phyloP scores from a whole-genome alignment of 2,797 vertebrate species.

The Aplochiton taeniatus region DNA sequence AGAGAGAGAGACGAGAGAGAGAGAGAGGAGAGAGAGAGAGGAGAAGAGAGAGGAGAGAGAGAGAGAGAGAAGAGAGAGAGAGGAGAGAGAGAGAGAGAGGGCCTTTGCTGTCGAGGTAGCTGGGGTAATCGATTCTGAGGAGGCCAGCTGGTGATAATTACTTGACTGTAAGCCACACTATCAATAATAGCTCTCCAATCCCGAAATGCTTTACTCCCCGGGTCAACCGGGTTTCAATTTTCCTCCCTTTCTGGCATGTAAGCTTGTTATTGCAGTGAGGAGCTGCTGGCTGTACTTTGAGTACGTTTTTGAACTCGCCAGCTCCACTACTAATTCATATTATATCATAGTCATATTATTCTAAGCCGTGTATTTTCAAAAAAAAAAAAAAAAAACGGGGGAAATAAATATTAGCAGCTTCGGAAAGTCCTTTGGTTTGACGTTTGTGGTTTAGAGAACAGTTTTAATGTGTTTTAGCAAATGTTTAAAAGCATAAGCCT shows the following conservation, averaged over 20 bases:
- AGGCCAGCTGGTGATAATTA: constrained; percentile 62
- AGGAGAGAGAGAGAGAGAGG: constrained; percentile 40
- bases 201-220: constrained; percentile 27
- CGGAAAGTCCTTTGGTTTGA: too few relatives aligned
- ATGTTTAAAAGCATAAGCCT: too few relatives aligned
- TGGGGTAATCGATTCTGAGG: constrained; percentile 62
- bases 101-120: constrained; percentile 70
- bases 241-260: constrained; percentile 8
- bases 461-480: too few relatives aligned
- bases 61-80: constrained; percentile 37
- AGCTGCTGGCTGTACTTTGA: not conserved
- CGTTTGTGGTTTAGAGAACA: too few relatives aligned
- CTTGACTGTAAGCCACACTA: constrained; percentile 56
- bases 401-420: too few relatives aligned
- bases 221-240: constrained; percentile 29
- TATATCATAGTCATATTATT: too few relatives aligned
- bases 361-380: too few relatives aligned
- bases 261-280: not conserved
- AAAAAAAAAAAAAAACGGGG: too few relatives aligned
- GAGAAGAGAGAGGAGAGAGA: constrained; percentile 40
- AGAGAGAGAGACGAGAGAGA: constrained; percentile 36
- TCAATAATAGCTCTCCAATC: constrained; percentile 49
- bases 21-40: constrained; percentile 23
- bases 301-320: not conserved
- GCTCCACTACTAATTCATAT: too few relatives aligned